Conservation (phyloP, 2,888 invertebrate species). For the Trisateles emortualis region DNA sequence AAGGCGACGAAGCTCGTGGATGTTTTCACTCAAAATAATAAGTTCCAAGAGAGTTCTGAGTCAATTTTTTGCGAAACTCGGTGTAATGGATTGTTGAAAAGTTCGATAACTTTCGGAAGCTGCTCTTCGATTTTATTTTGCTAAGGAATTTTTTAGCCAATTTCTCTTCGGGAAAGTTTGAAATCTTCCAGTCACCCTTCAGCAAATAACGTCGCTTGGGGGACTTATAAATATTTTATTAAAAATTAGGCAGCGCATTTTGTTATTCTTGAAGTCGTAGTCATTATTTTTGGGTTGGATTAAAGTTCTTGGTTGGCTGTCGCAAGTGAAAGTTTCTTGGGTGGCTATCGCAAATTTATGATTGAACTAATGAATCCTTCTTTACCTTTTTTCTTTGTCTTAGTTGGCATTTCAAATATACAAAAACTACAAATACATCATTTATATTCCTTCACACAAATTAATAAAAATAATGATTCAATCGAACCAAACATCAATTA, state of each 20-base stretch:
- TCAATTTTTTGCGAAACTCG: slow-evolving; percentile 84
- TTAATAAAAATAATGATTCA: background rate
- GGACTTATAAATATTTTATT: slow-evolving; percentile 57
- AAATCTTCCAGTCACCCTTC: slow-evolving; percentile 81
- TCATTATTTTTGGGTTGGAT: slow-evolving; percentile 24
- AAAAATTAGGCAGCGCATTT: slow-evolving; percentile 45
- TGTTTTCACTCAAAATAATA: slow-evolving; percentile 86
- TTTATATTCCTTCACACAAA: background rate
- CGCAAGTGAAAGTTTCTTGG: no score
- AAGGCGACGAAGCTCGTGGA: slow-evolving; percentile 76
- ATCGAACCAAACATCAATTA: slow-evolving; percentile 12
- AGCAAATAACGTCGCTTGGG: slow-evolving; percentile 60
- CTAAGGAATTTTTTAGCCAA: slow-evolving; percentile 85
- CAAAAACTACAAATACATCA: no score
- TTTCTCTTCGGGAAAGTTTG: slow-evolving; percentile 80
- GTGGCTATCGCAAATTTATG: no score
- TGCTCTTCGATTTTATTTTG: slow-evolving; percentile 84
- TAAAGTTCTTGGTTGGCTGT: slow-evolving; percentile 17
- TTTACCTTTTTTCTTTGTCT: no score
- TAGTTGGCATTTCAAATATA: no score
- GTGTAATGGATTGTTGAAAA: slow-evolving; percentile 86
- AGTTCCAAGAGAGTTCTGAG: slow-evolving; percentile 72
- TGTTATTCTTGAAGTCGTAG: slow-evolving; percentile 27
- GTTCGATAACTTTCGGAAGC: slow-evolving; percentile 86
- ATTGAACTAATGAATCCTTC: no score